Conservation (phyloP, 2,113 vertebrate species). For the Hypomesus transpacificus region DNA sequence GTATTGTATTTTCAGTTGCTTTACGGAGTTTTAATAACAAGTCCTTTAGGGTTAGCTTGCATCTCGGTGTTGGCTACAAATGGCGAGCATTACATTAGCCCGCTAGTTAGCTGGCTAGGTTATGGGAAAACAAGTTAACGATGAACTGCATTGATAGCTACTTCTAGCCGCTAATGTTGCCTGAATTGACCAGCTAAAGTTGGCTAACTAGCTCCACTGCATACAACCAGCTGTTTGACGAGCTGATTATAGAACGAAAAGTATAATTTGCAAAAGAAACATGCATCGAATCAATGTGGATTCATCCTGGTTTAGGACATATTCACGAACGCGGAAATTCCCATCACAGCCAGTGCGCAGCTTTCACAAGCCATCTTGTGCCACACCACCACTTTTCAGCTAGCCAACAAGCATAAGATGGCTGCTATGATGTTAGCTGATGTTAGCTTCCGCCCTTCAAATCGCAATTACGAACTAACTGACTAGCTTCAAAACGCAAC, state of each 20-base stretch:
- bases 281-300: not conserved
- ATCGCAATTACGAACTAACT: constrained; percentile 5
- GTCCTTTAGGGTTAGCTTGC: not conserved
- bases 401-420: constrained; percentile 74
- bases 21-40: not conserved
- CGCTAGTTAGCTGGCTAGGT: constrained; percentile 67
- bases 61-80: constrained; percentile 57
- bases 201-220: constrained; percentile 63
- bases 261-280: not conserved
- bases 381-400: constrained; percentile 65
- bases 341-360: constrained; percentile 26
- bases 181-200: constrained; percentile 64
- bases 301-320: not conserved
- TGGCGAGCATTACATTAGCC: constrained; percentile 63
- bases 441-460: constrained; percentile 71
- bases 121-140: constrained; percentile 55
- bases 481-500: not conserved
- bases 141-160: constrained; percentile 66
- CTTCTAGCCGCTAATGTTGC: constrained; percentile 70
- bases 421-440: constrained; percentile 66
- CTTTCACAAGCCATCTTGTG: constrained; percentile 71
- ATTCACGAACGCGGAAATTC: constrained; percentile 51
- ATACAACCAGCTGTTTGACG: constrained; percentile 38
- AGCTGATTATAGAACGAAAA: not conserved
- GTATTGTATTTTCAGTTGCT: not conserved